Base-by-base conservation (phyloP, 2,797 vertebrate genomes). In the Selene dorsalis region DNA sequence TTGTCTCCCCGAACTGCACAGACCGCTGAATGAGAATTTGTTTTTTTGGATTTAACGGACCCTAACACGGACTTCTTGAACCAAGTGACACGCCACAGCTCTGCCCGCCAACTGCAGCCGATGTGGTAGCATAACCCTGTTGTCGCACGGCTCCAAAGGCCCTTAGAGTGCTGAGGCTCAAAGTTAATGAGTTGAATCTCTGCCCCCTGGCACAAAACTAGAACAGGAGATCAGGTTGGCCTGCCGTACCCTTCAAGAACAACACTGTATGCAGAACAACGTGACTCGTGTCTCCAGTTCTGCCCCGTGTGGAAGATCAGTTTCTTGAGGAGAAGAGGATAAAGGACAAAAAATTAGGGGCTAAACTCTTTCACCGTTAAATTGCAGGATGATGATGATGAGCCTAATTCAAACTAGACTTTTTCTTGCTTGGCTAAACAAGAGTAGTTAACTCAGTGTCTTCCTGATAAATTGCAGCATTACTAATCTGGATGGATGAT, bases 151-250 rank as follows among this genome's bases (percentile, higher is more conserved):
- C 68, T 77, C 78, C 63, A 22, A 48, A 75, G 64, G 32, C 67
- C 63, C 55, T 55, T 84, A 47, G 72, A 84, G 61, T 80, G 81
- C 77, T 75, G 26, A 79, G 58, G 55, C 73, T 86, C 75, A 35
- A 9, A 83, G 67, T 82, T 83, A 88, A 88, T 87, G 85, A 84
- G 69, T 75, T 80, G 78, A 83, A 85, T 78, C 61, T 80, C 57
- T 75, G 80, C 75, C 63, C 60, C 70, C 20, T 69, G 79, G 80
- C 75, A 64, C 61, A 57, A 67, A 77, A 56, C 39, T 20, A 45
- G 4, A 14, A 35, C 67, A 85, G 62, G 64, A 43, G 65, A 64
- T 78, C 28, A 66, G 66, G 52, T 68, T 67, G 63, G 69, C 38
- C 38, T 18, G 62, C 43, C 0, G 8, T 18, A 66, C 22, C 48